A percentile compares a stretch with the other conserved stretches of the same genome.
Evolutionary conservation across 2,888 invertebrate genomes (phyloP).

Genomic region (Dermolepida albohirtum): DNA sequence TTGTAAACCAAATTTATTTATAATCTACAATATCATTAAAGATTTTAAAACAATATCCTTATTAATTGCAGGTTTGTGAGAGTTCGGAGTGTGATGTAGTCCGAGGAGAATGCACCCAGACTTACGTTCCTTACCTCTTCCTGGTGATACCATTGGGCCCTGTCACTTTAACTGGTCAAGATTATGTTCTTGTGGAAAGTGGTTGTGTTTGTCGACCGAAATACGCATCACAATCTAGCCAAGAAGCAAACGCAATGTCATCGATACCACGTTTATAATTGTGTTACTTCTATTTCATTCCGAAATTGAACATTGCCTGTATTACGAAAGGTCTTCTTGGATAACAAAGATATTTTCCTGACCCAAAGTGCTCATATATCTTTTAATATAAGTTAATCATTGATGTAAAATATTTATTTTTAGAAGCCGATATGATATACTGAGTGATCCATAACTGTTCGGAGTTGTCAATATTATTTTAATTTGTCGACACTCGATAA

Average conservation of each 20-base stretch:
- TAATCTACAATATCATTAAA: too few relatives aligned
- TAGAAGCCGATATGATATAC: slow-evolving; percentile 31
- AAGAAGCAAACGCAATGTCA: slow-evolving; percentile 61
- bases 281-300: background rate
- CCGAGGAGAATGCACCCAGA: slow-evolving; percentile 91
- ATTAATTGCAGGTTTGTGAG: slow-evolving; percentile 73
- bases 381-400: slow-evolving; percentile 31
- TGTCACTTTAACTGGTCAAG: slow-evolving; percentile 91
- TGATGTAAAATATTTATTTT: slow-evolving; percentile 44
- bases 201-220: slow-evolving; percentile 88
- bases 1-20: too few relatives aligned
- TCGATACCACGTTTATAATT: slow-evolving; percentile 62
- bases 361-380: slow-evolving; percentile 45
- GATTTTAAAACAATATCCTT: too few relatives aligned
- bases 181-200: slow-evolving; percentile 94
- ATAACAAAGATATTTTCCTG: slow-evolving; percentile 22
- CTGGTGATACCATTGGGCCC: slow-evolving; percentile 91
- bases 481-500: too few relatives aligned
- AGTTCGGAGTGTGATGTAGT: slow-evolving; percentile 87
- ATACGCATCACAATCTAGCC: slow-evolving; percentile 60
- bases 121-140: slow-evolving; percentile 91
- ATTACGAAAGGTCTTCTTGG: slow-evolving; percentile 25
- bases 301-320: slow-evolving; percentile 2
- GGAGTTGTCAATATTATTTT: too few relatives aligned
- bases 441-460: too few relatives aligned